These are phyloP conservation scores for Malthinus seriepunctatus DNA, from an alignment of 2,888 invertebrate genomes.

Conservation along the genomic window DNA sequence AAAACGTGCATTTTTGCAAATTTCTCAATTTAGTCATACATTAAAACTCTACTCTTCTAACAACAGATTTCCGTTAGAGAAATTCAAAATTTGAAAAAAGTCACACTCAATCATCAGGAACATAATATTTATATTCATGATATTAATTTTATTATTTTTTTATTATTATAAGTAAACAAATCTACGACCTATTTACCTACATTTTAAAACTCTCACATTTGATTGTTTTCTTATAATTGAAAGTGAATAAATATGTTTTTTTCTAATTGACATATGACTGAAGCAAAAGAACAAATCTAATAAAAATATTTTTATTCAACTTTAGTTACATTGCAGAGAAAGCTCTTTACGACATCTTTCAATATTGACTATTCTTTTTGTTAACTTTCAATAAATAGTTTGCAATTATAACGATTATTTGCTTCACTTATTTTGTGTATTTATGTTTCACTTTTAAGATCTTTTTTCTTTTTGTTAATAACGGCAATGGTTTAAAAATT, in stretches of 20 bases:
- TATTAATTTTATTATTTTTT: background rate
- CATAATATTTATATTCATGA: background rate
- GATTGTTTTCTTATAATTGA: constrained; percentile 1
- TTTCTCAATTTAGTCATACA: too few relatives aligned
- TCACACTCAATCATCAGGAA: background rate
- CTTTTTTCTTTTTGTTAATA: background rate
- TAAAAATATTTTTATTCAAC: too few relatives aligned
- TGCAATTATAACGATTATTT: background rate
- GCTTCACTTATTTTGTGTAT: background rate
- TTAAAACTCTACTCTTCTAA: too few relatives aligned
- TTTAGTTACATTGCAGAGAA: background rate
- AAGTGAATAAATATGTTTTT: constrained; percentile 5
- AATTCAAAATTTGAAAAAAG: background rate
- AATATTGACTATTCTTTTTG: constrained; percentile 1
- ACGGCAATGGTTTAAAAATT: background rate
- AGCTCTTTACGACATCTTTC: background rate
- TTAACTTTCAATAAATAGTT: constrained; percentile 1
- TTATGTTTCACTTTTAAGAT: background rate
- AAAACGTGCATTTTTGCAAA: too few relatives aligned
- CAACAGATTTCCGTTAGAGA: background rate
- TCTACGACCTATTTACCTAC: constrained; percentile 1
- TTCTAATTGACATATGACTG: background rate
- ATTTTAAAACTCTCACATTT: background rate
- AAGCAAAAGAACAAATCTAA: background rate
- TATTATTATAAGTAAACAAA: background rate